Percentiles rank a stretch among this genome's conserved stretches.
phyloP scores from a whole-genome alignment of 2,888 invertebrate species.

The Salpingus planirostris region DNA sequence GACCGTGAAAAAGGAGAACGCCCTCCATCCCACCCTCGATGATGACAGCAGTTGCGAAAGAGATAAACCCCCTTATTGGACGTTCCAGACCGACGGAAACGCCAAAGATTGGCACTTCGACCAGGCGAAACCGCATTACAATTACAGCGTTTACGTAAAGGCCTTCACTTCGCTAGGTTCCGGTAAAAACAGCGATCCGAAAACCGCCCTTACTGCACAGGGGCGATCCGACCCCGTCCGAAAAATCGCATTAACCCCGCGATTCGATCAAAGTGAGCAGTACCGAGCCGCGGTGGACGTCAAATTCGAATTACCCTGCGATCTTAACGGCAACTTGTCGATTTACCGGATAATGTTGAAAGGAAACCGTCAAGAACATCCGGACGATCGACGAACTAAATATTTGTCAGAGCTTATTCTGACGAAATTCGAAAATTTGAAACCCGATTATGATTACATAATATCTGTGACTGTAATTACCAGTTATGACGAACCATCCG shows the following conservation, averaged over 20 bases:
- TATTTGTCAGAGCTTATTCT: background rate
- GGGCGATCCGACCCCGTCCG: background rate
- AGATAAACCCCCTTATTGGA: no score
- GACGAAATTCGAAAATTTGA: slow-evolving; percentile 7
- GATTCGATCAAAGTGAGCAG: background rate
- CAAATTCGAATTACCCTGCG: background rate
- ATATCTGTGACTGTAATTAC: slow-evolving; percentile 9
- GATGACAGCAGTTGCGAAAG: no score
- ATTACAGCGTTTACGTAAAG: background rate
- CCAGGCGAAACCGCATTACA: background rate
- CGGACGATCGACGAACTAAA: background rate
- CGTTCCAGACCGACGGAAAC: no score
- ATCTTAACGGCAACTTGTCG: background rate
- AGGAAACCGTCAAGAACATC: background rate
- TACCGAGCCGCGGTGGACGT: background rate
- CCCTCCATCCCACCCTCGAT: no score
- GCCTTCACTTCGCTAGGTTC: background rate
- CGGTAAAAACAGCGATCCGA: background rate
- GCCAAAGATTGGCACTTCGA: background rate
- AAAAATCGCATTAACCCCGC: background rate
- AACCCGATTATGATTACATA: slow-evolving; percentile 19
- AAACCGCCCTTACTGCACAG: background rate
- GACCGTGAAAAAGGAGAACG: background rate
- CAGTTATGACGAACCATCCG: slow-evolving; percentile 2
- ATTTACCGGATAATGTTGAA: background rate